Conservation (phyloP, 2,113 vertebrate species). For the Labrus mixtus region DNA sequence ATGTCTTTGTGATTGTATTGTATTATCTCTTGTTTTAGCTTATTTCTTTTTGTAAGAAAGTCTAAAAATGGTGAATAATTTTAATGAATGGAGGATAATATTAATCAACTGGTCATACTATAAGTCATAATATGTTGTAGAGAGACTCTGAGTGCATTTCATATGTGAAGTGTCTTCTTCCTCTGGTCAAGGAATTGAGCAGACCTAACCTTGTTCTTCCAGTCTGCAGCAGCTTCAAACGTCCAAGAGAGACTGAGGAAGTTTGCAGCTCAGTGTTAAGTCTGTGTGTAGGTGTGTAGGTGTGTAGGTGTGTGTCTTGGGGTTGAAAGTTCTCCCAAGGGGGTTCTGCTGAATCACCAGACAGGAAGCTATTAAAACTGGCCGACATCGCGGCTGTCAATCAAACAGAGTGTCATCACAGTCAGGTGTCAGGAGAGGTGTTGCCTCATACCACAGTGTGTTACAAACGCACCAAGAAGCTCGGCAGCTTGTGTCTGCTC, state of each 20-base stretch:
- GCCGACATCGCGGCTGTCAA: conserved; percentile 66
- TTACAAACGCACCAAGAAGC: conserved; percentile 39
- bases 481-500: not conserved
- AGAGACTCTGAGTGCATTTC: not conserved
- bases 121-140: not conserved
- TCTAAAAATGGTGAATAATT: too few species aligned
- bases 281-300: conserved; percentile 14
- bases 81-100: too few species aligned
- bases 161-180: not conserved
- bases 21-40: too few species aligned
- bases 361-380: conserved; percentile 75
- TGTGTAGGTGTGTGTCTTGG: conserved; percentile 2
- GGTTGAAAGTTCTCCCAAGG: conserved; percentile 46
- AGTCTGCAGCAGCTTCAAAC: conserved; percentile 61
- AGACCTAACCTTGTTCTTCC: conserved; percentile 17
- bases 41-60: too few species aligned
- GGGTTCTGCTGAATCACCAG: conserved; percentile 65
- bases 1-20: too few species aligned
- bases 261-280: conserved; percentile 63
- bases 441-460: conserved; percentile 20
- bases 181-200: not conserved
- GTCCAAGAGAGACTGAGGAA: conserved; percentile 39
- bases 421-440: conserved; percentile 50
- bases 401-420: conserved; percentile 66
- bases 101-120: not conserved